These are phyloP conservation scores for Drosophila neocordata DNA, from an alignment of 1,140 invertebrate species.

Conservation along the genomic window DNA sequence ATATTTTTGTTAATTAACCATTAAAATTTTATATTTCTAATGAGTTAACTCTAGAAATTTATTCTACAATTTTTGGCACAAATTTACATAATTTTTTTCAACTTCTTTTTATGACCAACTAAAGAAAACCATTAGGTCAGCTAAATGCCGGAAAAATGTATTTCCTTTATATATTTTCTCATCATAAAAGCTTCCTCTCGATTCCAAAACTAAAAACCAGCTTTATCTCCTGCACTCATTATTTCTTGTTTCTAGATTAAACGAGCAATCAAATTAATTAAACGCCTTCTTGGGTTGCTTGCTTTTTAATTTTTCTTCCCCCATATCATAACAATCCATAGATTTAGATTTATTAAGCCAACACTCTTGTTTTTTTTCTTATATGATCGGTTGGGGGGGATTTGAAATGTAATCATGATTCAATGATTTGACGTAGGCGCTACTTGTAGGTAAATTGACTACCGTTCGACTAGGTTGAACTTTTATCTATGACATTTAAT, in stretches of 20 bases:
- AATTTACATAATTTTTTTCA: too few species aligned
- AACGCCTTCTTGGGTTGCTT: not conserved
- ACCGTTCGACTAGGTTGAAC: slow-evolving; percentile 60
- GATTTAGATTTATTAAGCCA: slow-evolving; percentile 59
- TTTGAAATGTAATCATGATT: slow-evolving; percentile 25
- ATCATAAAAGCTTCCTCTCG: not conserved
- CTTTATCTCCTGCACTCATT: not conserved
- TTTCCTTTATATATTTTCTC: too few species aligned
- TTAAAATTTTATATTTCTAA: too few species aligned
- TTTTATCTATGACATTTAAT: slow-evolving; percentile 80
- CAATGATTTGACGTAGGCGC: slow-evolving; percentile 59
- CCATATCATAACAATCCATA: slow-evolving; percentile 57
- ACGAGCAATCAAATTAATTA: slow-evolving; percentile 1
- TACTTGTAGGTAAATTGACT: slow-evolving; percentile 53
- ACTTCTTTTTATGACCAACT: too few species aligned
- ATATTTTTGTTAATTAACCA: too few species aligned
- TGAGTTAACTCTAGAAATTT: too few species aligned
- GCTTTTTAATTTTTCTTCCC: not conserved
- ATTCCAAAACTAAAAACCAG: too few species aligned
- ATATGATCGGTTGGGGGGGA: not conserved
- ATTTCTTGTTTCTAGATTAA: not conserved
- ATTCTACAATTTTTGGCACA: too few species aligned
- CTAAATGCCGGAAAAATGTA: too few species aligned
- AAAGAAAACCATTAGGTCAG: too few species aligned
- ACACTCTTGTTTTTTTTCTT: slow-evolving; percentile 17